Evolutionary conservation across 2,113 vertebrate species (phyloP), one percentile per base, ranked within the genome.

Genomic region (Heterocephalus glaber): DNA sequence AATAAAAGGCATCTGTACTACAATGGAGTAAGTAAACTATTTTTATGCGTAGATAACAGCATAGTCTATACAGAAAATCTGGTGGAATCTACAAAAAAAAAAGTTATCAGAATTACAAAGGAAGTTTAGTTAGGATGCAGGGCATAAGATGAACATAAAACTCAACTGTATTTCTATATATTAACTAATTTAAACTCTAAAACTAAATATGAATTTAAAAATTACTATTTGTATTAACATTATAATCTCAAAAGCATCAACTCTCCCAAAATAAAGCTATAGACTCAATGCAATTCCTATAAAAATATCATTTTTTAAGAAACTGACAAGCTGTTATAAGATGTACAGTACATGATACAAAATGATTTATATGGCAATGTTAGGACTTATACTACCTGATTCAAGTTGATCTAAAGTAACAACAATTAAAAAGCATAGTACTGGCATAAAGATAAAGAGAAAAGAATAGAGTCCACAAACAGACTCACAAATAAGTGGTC

Each of bases 221-320:
- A 49, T 58, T 35, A 70, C 2, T 26, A 41, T 79, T 86, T 68
- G 22, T 9, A 82, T 33, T 83, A 68, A 66, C 58, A 56, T 70
- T 52, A 87, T 10, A 61, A 19, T 28, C 63, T 35, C 19, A 86
- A 81, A 92, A 88, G 26, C 44, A n/a, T 56, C 24, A 79, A 38
- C 49, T 95, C 44, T 84, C 79, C 26, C 41, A 41, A 92, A 65
- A 66, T 16, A 84, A 35, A 92, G 88, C 58, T 88, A 89, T 22
- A 89, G 2, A 80, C 72, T 76, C 56, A 85, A 41, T 54, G 70
- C 22, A 87, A 81, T 28, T 5, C 16, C 82, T 86, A 28, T 38
- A 24, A 86, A 95, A 89, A 89, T 56, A 30, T 44, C 35, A 77
- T 28, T 26, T 35, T 16, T 14, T 47, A 12, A 83, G 63, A 94